Percentiles rank a stretch among this genome's conserved stretches.
Conservation (phyloP, 2,797 vertebrate species). For the Etheostoma perlongum region DNA sequence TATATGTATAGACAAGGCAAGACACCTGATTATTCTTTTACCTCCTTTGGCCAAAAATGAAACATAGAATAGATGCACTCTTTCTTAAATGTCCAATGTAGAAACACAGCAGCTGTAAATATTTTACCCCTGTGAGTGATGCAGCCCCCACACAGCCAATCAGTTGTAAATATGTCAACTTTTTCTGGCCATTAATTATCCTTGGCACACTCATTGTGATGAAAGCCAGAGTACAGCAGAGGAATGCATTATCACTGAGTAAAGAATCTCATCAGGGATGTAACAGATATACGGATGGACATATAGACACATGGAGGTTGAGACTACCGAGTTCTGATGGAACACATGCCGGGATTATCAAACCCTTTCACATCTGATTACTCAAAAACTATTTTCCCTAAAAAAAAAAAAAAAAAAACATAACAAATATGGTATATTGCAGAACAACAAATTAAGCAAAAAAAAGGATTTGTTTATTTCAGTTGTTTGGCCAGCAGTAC, state of each 20-base stretch:
- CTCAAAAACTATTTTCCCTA: background rate
- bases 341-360: background rate
- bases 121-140: background rate
- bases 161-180: conserved; percentile 41
- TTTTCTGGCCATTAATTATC: conserved; percentile 37
- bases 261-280: conserved; percentile 16
- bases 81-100: background rate
- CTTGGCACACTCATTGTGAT: conserved; percentile 16
- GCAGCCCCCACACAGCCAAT: background rate
- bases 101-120: conserved; percentile 24
- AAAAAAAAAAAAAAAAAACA: conserved; percentile 2
- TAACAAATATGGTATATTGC: background rate
- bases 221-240: conserved; percentile 35
- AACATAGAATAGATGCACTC: conserved; percentile 1
- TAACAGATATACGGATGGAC: conserved; percentile 16
- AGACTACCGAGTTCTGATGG: background rate
- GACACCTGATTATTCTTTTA: conserved; percentile 1
- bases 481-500: background rate
- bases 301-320: conserved; percentile 3
- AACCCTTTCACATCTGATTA: background rate
- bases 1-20: background rate
- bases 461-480: background rate
- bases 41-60: conserved; percentile 12
- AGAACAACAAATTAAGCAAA: background rate
- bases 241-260: conserved; percentile 33